Conservation (phyloP, 1,140 invertebrate species). For the Amyelois transitella region DNA sequence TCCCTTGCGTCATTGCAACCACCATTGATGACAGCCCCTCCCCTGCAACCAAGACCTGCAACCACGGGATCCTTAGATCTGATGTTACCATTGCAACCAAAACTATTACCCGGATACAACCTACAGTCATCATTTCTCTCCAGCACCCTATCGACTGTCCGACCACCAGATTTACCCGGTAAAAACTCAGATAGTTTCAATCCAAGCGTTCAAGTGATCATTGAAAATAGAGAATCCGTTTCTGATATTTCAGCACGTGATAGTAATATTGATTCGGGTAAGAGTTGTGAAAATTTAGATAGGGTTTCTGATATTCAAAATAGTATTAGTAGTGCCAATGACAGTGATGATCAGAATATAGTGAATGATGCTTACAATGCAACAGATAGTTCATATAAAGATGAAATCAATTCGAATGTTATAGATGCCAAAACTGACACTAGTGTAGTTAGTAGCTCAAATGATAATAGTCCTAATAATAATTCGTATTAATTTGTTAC, state of each 20-base stretch:
- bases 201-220: constrained; percentile 50
- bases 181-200: constrained; percentile 41
- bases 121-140: constrained; percentile 62
- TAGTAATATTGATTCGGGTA: constrained; percentile 25
- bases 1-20: constrained; percentile 68
- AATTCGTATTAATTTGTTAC: constrained; percentile 41
- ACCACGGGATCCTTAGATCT: constrained; percentile 79
- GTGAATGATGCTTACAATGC: constrained; percentile 17
- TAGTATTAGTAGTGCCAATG: constrained; percentile 31
- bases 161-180: constrained; percentile 53
- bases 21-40: constrained; percentile 68
- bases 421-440: constrained; percentile 37
- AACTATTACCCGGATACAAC: constrained; percentile 74
- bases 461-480: constrained; percentile 59
- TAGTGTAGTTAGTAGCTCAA: constrained; percentile 35
- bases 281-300: constrained; percentile 39
- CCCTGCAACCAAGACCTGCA: constrained; percentile 79
- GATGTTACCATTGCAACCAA: constrained; percentile 79
- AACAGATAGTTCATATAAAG: constrained; percentile 31
- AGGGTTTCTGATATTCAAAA: constrained; percentile 26
- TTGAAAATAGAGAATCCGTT: constrained; percentile 49
- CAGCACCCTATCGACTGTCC: constrained; percentile 61
- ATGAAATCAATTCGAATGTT: constrained; percentile 62
- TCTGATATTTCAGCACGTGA: constrained; percentile 33
- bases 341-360: constrained; percentile 27